phyloP scores from a whole-genome alignment of 35 echinoderm and acorn worm genomes.

The Eucidaris tribuloides region DNA sequence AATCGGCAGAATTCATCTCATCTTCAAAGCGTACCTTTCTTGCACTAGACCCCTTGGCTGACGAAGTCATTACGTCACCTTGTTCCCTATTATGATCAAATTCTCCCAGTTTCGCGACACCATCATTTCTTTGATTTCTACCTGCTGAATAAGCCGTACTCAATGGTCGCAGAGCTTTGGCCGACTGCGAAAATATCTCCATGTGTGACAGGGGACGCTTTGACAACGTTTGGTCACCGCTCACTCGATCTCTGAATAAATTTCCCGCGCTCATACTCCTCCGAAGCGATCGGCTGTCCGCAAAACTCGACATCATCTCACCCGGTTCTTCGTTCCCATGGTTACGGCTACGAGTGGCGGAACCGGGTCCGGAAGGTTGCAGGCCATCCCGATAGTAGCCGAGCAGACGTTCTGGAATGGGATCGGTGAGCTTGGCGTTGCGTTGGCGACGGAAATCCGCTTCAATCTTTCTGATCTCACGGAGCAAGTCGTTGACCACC shows the following conservation, averaged over 20 bases:
- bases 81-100: background rate
- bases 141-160: too few relatives aligned
- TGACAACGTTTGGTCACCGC: background rate
- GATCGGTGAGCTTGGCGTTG: background rate
- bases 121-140: background rate
- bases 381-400: background rate
- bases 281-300: too few relatives aligned
- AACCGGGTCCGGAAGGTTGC: background rate
- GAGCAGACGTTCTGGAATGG: background rate
- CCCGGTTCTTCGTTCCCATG: background rate
- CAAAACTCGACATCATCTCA: background rate
- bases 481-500: background rate
- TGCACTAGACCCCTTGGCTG: background rate
- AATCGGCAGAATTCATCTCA: background rate
- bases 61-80: background rate
- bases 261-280: background rate
- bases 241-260: background rate
- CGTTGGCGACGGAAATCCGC: background rate
- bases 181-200: too few relatives aligned
- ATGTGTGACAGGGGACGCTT: background rate
- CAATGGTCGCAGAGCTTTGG: too few relatives aligned
- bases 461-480: constrained; percentile 4
- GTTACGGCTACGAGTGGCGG: background rate
- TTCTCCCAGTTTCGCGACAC: background rate
- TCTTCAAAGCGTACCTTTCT: constrained; percentile 3